phyloP scores from a whole-genome alignment of 2,888 invertebrate genomes.

The Liopterus haemorrhoidalis region DNA sequence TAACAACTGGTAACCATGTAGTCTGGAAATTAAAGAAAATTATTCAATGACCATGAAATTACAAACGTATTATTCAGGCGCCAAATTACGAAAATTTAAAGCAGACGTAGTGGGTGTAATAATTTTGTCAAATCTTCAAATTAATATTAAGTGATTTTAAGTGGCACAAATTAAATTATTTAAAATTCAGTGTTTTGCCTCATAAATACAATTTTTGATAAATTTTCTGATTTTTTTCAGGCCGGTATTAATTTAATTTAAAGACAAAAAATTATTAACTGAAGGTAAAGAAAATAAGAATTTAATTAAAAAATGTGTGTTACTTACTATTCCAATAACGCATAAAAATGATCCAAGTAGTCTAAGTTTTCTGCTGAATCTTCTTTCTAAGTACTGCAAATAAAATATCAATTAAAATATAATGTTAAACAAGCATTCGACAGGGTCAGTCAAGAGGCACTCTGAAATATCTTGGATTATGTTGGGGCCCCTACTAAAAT shows the following conservation, averaged over 20 bases:
- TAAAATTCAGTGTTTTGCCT: neutral
- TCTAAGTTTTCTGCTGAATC: conserved; percentile 64
- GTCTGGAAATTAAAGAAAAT: conserved; percentile 49
- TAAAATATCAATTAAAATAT: conserved; percentile 3
- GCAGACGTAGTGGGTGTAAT: too few relatives aligned
- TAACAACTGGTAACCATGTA: conserved; percentile 71
- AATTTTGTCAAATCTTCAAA: too few relatives aligned
- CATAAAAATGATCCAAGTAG: conserved; percentile 66
- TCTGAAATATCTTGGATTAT: too few relatives aligned
- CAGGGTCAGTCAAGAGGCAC: too few relatives aligned
- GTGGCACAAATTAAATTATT: conserved; percentile 5
- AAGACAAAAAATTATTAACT: too few relatives aligned
- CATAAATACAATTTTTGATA: neutral
- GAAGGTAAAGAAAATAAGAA: conserved; percentile 4
- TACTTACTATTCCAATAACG: conserved; percentile 61
- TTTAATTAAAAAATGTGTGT: conserved; percentile 7
- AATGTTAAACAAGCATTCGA: neutral
- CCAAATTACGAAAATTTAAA: too few relatives aligned
- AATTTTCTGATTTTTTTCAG: neutral
- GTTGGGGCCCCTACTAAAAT: too few relatives aligned
- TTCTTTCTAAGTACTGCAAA: conserved; percentile 62
- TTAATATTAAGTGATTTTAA: too few relatives aligned
- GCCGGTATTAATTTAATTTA: conserved; percentile 6
- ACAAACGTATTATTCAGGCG: conserved; percentile 6
- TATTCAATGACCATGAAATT: neutral